Percentiles rank a stretch among this genome's conserved stretches.
These are phyloP conservation scores for Aphidius gifuensis DNA, from an alignment of 1,140 invertebrate genomes.

Conservation along the genomic window DNA sequence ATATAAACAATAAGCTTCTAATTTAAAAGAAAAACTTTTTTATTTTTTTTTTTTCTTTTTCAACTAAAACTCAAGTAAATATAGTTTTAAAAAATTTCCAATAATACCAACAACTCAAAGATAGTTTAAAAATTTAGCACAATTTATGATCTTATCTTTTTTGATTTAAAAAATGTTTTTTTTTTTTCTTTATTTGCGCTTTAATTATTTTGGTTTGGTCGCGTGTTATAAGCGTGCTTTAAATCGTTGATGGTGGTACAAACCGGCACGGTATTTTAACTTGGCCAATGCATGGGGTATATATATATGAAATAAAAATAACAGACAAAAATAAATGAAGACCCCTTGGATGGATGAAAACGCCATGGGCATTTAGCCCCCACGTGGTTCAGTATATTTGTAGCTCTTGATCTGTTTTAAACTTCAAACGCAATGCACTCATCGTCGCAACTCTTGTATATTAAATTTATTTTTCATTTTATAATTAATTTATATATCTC, in stretches of 20 bases:
- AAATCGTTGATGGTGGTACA: conserved; percentile 19
- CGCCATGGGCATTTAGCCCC: conserved; percentile 9
- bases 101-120: too few species aligned
- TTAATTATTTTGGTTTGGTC: conserved; percentile 23
- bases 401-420: conserved; percentile 14
- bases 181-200: not conserved
- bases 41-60: too few species aligned
- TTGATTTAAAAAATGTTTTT: not conserved
- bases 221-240: conserved; percentile 19
- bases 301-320: not conserved
- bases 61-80: too few species aligned
- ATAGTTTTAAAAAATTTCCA: too few species aligned
- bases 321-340: conserved; percentile 27
- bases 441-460: not conserved
- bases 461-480: not conserved
- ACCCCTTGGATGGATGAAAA: conserved; percentile 16
- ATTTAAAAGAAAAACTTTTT: too few species aligned
- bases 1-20: too few species aligned
- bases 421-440: not conserved
- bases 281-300: conserved; percentile 24
- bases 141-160: not conserved
- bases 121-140: too few species aligned
- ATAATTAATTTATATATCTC: not conserved
- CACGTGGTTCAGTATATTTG: conserved; percentile 24
- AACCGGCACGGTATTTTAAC: conserved; percentile 7